phyloP scores from a whole-genome alignment of 2,797 vertebrate species.

The Potorous gilbertii region DNA sequence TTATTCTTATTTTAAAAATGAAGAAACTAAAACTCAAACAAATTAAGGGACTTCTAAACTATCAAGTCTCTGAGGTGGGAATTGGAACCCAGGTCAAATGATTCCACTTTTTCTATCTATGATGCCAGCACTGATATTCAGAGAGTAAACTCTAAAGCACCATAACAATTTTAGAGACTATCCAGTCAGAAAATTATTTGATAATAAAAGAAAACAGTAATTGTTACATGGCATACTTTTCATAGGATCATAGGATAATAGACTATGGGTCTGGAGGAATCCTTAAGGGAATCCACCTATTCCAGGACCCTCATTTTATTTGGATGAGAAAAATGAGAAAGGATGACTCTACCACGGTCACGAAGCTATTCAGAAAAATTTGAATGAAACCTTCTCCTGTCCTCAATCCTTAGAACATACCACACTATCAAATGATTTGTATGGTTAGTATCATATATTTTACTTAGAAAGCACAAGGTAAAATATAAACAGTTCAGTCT shows the following conservation, averaged over 20 bases:
- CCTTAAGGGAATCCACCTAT: background rate
- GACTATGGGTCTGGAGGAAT: background rate
- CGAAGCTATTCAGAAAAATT: background rate
- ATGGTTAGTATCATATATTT: background rate
- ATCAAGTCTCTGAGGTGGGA: background rate
- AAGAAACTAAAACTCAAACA: background rate
- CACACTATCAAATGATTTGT: background rate
- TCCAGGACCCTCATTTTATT: background rate
- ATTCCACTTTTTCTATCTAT: background rate
- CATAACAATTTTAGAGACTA: background rate
- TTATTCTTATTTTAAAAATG: background rate
- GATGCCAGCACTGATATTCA: background rate
- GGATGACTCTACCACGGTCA: background rate
- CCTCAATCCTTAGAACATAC: background rate
- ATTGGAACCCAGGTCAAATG: background rate
- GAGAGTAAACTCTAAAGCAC: background rate
- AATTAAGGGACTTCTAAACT: background rate
- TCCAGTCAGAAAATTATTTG: background rate
- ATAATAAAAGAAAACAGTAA: background rate
- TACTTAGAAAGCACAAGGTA: background rate
- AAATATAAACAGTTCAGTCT: background rate
- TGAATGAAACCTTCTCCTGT: background rate
- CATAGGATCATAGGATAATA: background rate
- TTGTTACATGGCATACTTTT: background rate
- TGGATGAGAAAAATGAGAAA: background rate